A percentile compares a stretch with the other conserved stretches of the same genome.
Conservation (phyloP, 2,113 vertebrate species). For the Cnemophilus loriae region DNA sequence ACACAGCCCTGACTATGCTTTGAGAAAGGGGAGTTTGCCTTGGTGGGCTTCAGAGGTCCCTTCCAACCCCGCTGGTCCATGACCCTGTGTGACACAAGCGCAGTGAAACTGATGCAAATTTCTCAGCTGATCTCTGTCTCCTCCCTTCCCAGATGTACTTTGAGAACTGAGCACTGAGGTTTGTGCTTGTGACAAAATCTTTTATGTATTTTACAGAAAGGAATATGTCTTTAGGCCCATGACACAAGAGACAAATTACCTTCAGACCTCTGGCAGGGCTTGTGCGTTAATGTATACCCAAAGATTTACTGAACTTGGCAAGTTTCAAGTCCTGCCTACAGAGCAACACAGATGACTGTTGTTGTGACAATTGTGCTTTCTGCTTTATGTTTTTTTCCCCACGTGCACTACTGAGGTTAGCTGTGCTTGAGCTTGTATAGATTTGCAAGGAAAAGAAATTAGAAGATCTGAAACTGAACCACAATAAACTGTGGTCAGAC, state of each 20-base stretch:
- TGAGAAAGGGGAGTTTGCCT: background rate
- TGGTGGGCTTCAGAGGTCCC: background rate
- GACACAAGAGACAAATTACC: background rate
- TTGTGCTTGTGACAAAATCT: background rate
- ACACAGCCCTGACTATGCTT: background rate
- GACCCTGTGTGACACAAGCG: background rate
- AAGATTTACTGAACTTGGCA: background rate
- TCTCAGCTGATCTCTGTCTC: background rate
- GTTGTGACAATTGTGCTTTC: background rate
- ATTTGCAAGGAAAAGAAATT: background rate
- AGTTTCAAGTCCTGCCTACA: background rate
- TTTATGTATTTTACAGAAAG: background rate
- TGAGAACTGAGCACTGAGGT: background rate
- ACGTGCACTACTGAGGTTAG: background rate
- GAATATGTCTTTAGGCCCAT: background rate
- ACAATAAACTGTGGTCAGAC: background rate
- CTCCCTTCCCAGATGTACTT: background rate
- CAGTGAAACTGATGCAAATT: background rate
- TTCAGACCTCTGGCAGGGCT: background rate
- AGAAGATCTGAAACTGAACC: background rate
- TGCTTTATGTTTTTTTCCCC: background rate
- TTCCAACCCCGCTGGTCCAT: background rate
- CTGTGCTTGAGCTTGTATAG: background rate
- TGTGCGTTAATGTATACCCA: background rate
- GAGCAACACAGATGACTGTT: background rate